Conservation (phyloP, 2,888 invertebrate species). For the Seladonia tumulorum region DNA sequence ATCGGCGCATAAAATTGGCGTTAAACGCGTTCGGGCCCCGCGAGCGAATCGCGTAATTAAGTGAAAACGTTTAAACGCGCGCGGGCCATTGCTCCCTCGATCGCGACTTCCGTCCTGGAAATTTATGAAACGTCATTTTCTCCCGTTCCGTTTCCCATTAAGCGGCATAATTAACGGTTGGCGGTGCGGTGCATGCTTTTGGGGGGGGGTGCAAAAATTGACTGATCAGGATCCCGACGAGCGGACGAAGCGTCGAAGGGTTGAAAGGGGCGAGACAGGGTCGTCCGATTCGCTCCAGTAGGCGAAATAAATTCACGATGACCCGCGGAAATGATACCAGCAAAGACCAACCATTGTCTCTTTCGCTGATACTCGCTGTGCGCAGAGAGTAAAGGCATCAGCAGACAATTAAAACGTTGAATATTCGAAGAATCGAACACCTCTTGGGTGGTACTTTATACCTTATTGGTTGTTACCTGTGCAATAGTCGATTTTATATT, state of each 20-base stretch:
- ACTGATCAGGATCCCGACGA: neutral
- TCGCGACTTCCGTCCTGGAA: slow-evolving; percentile 31
- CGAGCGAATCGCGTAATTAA: slow-evolving; percentile 57
- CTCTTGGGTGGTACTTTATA: no score
- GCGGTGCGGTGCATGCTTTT: no score
- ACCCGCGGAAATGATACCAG: slow-evolving; percentile 46
- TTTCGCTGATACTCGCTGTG: neutral
- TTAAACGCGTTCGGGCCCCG: slow-evolving; percentile 35
- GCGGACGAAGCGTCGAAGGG: slow-evolving; percentile 13
- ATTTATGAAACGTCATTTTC: slow-evolving; percentile 51
- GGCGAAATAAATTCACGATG: slow-evolving; percentile 29
- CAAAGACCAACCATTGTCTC: slow-evolving; percentile 51
- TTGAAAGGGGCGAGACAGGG: neutral
- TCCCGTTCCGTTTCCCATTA: slow-evolving; percentile 19
- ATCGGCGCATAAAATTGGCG: slow-evolving; percentile 44
- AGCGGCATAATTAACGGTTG: slow-evolving; percentile 37
- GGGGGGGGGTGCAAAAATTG: slow-evolving; percentile 11
- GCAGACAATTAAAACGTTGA: neutral
- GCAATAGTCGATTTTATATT: no score
- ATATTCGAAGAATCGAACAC: neutral
- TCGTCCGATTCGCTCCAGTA: neutral
- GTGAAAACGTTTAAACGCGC: slow-evolving; percentile 56
- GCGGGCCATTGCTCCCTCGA: slow-evolving; percentile 44
- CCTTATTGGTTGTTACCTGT: no score
- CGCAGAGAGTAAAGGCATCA: neutral